Evolutionary conservation across 2,113 vertebrate genomes (phyloP), one percentile per base, ranked within the genome.

Genomic region (Porphyrio hochstetteri): DNA sequence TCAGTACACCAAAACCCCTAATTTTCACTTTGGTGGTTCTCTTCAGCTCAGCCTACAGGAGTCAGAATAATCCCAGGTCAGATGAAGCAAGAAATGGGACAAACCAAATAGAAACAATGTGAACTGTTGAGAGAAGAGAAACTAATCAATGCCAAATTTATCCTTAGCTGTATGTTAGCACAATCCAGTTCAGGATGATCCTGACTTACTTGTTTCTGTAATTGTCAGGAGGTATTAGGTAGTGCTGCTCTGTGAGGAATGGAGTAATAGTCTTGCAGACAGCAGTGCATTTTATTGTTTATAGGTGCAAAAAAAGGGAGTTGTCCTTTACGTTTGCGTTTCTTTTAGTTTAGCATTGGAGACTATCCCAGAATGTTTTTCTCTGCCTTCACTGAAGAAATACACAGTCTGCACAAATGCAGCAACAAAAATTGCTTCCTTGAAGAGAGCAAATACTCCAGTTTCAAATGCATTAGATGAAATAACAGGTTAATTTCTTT

Each of bases 401-500:
- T n/a, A 23, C 8, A 44, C 7, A 44, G 33, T 78, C 72, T 90
- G 28, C 38, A 86, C 48, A 56, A 56, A 36, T 24, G 77, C 78
- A 87, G 70, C 23, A 86, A 20, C 31, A 63, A 67, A 64, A 87
- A 17, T 50, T 88, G 24, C 35, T 90, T 86, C 36, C 38, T 64
- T 21, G 46, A 72, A 46, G 36, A 92, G 36, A 83, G 11, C 4
- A 28, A 83, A 20, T 63, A 36, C 16, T 78, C 53, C 56, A 60
- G 76, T 81, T 92, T 70, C 86, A 95, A 93, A 83, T 77, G 48
- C 35, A 50, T 75, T 83, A 80, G 29, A 78, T 67, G 33, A 95
- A 96, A 92, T 88, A 93, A 78, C 79, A 88, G 71, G 53, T 95
- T 93, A 95, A 96, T 97, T 95, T 93, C 76, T 97, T 97, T 97